Percentiles rank a stretch among this genome's conserved stretches.
Conservation (phyloP, 92 coral and sea anemone genomes). For the Bergia puertoricense region DNA sequence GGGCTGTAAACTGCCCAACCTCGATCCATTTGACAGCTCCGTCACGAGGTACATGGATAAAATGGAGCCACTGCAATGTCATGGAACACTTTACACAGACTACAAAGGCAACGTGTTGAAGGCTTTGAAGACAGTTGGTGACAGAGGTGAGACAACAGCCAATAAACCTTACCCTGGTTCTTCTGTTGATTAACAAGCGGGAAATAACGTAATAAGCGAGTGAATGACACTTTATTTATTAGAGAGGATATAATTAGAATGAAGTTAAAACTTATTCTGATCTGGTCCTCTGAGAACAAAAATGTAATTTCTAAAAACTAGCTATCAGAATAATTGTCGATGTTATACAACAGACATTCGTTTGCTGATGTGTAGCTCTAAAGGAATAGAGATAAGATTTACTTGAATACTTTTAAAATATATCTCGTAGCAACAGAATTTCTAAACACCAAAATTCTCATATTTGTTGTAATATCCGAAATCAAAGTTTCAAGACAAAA, state of each 20-base stretch:
- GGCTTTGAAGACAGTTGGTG: constrained; percentile 6
- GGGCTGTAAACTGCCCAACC: constrained; percentile 46
- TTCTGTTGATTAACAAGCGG: no score
- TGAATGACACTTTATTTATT: no score
- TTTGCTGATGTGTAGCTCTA: no score
- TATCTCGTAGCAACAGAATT: background rate
- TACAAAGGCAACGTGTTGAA: constrained; percentile 43
- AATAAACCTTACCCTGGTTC: background rate
- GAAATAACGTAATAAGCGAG: no score
- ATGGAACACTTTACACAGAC: constrained; percentile 28
- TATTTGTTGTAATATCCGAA: background rate
- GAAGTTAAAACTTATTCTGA: no score
- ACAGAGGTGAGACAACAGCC: constrained; percentile 5
- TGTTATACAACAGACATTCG: no score
- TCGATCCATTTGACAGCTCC: constrained; percentile 51
- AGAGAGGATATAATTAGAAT: no score
- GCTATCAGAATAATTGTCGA: no score
- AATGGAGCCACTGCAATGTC: constrained; percentile 41
- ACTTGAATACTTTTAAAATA: no score
- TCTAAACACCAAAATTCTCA: background rate
- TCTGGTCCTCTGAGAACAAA: no score
- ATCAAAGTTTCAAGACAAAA: background rate
- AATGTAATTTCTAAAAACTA: no score
- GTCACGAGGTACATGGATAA: constrained; percentile 36
- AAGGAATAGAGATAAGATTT: no score